Evolutionary conservation across 37 sponge, comb jelly and placozoan genomes (phyloP), one percentile per base, ranked within the genome.

Genomic region (Beroe forskalii): DNA sequence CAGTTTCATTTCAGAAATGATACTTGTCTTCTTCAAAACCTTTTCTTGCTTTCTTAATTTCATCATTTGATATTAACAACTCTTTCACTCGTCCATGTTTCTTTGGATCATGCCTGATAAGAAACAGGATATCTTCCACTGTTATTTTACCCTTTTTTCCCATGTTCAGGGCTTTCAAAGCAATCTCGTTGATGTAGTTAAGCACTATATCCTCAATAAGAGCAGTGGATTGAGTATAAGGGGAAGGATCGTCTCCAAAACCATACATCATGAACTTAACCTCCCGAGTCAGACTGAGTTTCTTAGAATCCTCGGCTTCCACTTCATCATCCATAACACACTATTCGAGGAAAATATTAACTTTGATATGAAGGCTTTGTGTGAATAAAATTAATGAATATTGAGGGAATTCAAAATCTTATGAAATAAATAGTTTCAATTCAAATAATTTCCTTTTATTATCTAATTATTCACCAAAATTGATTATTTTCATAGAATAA

Each of bases 171-270:
- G 97, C 95, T 62, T 94, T 98, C 31, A 92, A 55, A 3, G 86
- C 40, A 28, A 80, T 80, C 30, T 80, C 86, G 35, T 80, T 37
- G 9, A 90, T 38, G 64, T 62, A 64, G 24, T 62, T 66, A 41
- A 90, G 41, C 6, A 94, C 97, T 31, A 98, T 42, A 66, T 98
- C 99, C 44, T 98, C 99, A 30, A 98, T 89, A 12, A 96, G 90
- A 19, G 95, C 95, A 14, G 95, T 94, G 24, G 97, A 95, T 44
- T 98, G 97, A 12, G 91, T 83, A 61, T 98, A 96, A 38, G 99
- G 97, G 41, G 69, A 93, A 3, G 93, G 64, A 32, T 98, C 97
- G 69, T 98, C 99, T 27, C 99, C 99, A 93, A 98, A 98, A 0
- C 99, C 99, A 76, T 96, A 96, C 94, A 98, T 97, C 97, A 98